Evolutionary conservation across 2,113 vertebrate genomes (phyloP).

Genomic region (Antennarius striatus): DNA sequence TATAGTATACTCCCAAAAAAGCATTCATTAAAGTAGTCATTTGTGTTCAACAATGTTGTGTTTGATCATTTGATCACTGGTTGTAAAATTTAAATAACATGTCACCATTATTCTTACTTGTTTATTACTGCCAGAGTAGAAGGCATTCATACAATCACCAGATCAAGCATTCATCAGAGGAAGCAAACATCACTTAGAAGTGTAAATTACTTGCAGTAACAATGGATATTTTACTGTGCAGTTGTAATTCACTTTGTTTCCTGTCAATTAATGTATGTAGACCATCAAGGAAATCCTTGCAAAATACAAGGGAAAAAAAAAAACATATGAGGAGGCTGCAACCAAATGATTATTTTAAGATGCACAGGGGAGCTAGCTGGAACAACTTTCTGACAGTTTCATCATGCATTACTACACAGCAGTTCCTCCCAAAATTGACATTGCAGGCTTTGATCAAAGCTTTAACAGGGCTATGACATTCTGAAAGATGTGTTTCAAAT

Average conservation of each 20-base stretch:
- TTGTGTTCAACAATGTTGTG: too few species aligned
- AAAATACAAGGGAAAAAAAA: conserved; percentile 26
- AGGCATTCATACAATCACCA: conserved; percentile 47
- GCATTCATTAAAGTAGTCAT: too few species aligned
- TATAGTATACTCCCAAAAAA: too few species aligned
- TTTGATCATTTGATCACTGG: too few species aligned
- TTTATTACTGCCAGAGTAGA: neutral
- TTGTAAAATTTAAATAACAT: neutral
- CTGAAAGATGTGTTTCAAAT: conserved; percentile 76
- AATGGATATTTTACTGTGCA: conserved; percentile 54
- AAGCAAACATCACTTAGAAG: conserved; percentile 45
- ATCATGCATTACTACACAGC: conserved; percentile 79
- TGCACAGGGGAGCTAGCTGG: conserved; percentile 64
- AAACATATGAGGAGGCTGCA: conserved; percentile 64
- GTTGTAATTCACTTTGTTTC: conserved; percentile 62
- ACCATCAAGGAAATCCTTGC: conserved; percentile 45
- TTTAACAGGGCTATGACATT: conserved; percentile 73
- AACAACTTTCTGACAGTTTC: conserved; percentile 84
- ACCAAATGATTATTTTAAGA: conserved; percentile 79
- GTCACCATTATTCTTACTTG: conserved; percentile 13
- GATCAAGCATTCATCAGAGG: conserved; percentile 51
- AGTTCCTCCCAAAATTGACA: conserved; percentile 79
- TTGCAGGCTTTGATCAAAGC: conserved; percentile 82
- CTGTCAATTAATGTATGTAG: conserved; percentile 65
- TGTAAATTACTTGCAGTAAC: conserved; percentile 65